A percentile compares a stretch with the other conserved stretches of the same genome.
These are phyloP conservation scores for Agapetus fuscipes DNA, from an alignment of 2,888 invertebrate species.

Conservation along the genomic window DNA sequence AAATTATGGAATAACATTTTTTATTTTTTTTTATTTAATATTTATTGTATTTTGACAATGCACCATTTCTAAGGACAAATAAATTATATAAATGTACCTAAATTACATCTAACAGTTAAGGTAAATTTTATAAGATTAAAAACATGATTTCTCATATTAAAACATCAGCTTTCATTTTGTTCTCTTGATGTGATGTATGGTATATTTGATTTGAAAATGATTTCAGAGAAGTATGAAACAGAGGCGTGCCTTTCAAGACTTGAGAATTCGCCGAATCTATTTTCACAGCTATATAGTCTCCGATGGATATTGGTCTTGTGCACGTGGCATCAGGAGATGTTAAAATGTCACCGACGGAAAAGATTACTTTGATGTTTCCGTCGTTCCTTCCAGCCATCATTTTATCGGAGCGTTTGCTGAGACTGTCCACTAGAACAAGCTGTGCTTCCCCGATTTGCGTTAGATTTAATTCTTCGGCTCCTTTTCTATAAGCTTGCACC, in stretches of 20 bases:
- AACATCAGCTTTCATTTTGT: too few species aligned
- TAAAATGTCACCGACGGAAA: constrained; percentile 45
- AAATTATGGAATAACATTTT: too few species aligned
- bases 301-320: constrained; percentile 43
- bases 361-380: constrained; percentile 69
- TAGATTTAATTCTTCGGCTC: constrained; percentile 57
- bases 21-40: too few species aligned
- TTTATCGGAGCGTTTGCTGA: constrained; percentile 54
- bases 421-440: constrained; percentile 77
- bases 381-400: constrained; percentile 74
- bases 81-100: too few species aligned
- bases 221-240: constrained; percentile 48
- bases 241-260: constrained; percentile 59
- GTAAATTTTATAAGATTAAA: too few species aligned
- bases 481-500: constrained; percentile 53
- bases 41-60: too few species aligned
- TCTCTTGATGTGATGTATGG: too few species aligned
- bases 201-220: background rate
- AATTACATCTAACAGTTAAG: too few species aligned
- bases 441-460: constrained; percentile 66
- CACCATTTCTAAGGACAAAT: too few species aligned
- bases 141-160: too few species aligned
- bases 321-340: constrained; percentile 26
- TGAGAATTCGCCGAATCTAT: constrained; percentile 64
- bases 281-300: constrained; percentile 76